Conservation (phyloP, 64 coral and sea anemone genomes). For the Hydrozoanthus tunicans region DNA sequence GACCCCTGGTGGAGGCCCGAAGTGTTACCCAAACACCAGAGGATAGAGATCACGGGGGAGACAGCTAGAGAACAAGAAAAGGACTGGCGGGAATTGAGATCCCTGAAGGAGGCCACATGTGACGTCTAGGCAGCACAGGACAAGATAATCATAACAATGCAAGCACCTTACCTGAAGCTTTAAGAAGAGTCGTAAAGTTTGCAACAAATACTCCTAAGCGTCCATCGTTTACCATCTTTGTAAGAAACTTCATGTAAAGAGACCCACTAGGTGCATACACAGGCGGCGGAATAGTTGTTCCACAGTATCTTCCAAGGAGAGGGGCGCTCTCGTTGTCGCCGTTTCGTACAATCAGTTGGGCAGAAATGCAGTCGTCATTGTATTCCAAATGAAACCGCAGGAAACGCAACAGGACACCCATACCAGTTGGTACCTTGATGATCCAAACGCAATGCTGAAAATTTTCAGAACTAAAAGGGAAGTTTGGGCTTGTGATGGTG, state of each 20-base stretch:
- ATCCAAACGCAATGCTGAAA: slow-evolving; percentile 2
- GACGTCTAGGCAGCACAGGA: too few relatives aligned
- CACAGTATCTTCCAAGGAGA: slow-evolving; percentile 17
- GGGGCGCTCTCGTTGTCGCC: neutral
- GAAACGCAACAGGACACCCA: neutral
- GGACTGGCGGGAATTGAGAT: too few relatives aligned
- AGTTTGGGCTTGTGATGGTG: neutral
- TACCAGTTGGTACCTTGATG: neutral
- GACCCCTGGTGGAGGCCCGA: too few relatives aligned
- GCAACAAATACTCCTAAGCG: slow-evolving; percentile 11
- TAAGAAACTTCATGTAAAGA: neutral
- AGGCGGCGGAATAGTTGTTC: neutral
- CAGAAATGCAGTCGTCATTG: neutral
- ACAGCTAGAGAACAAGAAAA: too few relatives aligned
- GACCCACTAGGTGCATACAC: neutral
- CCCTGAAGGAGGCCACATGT: too few relatives aligned
- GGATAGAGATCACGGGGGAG: too few relatives aligned
- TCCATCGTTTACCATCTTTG: neutral
- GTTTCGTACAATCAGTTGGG: slow-evolving; percentile 3
- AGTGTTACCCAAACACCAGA: too few relatives aligned
- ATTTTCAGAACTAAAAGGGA: slow-evolving; percentile 4
- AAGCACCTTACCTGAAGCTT: neutral
- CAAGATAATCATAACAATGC: neutral
- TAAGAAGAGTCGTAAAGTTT: slow-evolving; percentile 9
- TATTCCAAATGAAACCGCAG: slow-evolving; percentile 7